These are phyloP conservation scores for Eulacestoma nigropectus DNA, from an alignment of 2,113 vertebrate genomes.

Conservation along the genomic window DNA sequence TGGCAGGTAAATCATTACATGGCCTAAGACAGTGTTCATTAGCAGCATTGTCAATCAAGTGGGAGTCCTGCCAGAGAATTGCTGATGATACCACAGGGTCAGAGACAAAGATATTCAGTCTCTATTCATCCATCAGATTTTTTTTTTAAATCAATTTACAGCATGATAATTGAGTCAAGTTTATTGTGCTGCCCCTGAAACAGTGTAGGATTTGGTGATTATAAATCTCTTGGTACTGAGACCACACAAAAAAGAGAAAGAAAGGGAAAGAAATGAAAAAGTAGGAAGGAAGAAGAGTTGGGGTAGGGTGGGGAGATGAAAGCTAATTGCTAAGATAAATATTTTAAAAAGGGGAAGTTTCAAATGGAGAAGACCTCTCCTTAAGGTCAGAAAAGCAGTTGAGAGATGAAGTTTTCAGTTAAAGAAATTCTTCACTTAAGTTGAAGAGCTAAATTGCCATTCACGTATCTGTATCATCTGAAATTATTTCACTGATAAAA, in stretches of 20 bases:
- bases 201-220: constrained; percentile 40
- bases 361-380: background rate
- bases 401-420: constrained; percentile 39
- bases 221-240: constrained; percentile 20
- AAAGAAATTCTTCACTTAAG: constrained; percentile 47
- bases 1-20: constrained; percentile 73
- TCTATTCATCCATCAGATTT: constrained; percentile 77
- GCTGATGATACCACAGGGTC: constrained; percentile 58
- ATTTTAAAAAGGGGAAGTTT: constrained; percentile 39
- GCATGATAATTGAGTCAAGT: constrained; percentile 65
- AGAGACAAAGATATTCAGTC: constrained; percentile 71
- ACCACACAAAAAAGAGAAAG: constrained; percentile 19
- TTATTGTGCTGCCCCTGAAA: constrained; percentile 53
- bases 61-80: constrained; percentile 62
- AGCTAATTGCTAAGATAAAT: constrained; percentile 35
- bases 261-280: background rate
- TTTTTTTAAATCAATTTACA: constrained; percentile 76
- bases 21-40: constrained; percentile 74
- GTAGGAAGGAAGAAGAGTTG: background rate
- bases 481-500: constrained; percentile 72
- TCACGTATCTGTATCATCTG: constrained; percentile 62
- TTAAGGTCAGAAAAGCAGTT: constrained; percentile 18
- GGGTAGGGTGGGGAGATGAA: background rate
- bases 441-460: constrained; percentile 65
- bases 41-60: constrained; percentile 75